Conservation (phyloP, 2,113 vertebrate species). For the Prietella phreatophila region DNA sequence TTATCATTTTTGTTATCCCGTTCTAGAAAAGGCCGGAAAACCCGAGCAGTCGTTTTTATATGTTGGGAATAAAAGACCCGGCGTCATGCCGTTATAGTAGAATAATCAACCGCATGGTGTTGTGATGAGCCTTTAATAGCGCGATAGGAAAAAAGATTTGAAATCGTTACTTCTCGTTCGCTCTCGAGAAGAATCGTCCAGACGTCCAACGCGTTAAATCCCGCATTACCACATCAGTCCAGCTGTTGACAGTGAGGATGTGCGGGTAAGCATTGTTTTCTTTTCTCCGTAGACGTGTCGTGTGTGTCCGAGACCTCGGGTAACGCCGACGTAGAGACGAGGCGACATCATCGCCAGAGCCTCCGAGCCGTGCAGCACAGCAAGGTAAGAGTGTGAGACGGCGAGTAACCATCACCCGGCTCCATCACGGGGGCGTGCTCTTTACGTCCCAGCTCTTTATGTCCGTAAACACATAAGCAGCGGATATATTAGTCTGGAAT, state of each 20-base stretch:
- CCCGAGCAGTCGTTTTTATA: background rate
- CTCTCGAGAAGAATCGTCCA: too few species aligned
- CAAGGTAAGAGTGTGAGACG: slow-evolving; percentile 64
- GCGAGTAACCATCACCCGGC: background rate
- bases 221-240: background rate
- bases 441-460: background rate
- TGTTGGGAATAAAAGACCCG: background rate
- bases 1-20: background rate
- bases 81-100: background rate
- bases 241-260: background rate
- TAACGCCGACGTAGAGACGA: slow-evolving; percentile 49
- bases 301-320: slow-evolving; percentile 53
- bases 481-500: background rate
- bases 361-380: slow-evolving; percentile 69
- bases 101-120: background rate
- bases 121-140: background rate
- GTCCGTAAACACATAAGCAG: background rate
- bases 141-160: too few species aligned
- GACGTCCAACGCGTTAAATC: background rate
- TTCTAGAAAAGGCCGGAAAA: background rate
- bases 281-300: slow-evolving; percentile 66
- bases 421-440: background rate
- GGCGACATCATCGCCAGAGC: slow-evolving; percentile 51
- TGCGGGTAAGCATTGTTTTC: background rate
- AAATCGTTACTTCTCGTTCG: background rate